Percentiles rank a stretch among this genome's conserved stretches.
These are phyloP conservation scores for Ellobius talpinus DNA, from an alignment of 2,113 vertebrate species.

Conservation along the genomic window DNA sequence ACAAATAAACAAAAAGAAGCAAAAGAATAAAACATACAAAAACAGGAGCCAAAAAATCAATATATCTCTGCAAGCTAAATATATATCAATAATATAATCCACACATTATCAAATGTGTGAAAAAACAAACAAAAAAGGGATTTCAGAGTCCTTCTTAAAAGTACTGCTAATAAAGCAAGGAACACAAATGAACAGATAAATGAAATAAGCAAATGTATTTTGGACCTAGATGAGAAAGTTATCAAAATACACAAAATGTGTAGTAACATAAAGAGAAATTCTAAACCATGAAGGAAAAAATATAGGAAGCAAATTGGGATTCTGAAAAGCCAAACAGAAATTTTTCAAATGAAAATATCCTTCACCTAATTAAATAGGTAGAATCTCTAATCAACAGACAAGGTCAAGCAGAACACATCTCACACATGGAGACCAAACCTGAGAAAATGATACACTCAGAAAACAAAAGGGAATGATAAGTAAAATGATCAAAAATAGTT, in stretches of 20 bases:
- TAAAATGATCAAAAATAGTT: not conserved
- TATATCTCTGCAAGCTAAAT: not conserved
- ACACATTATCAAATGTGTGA: not conserved
- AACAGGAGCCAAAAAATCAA: not conserved
- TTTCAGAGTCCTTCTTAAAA: not conserved
- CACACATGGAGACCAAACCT: not conserved
- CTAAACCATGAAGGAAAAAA: not conserved
- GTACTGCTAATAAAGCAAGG: not conserved
- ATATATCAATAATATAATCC: not conserved
- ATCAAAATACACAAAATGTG: not conserved
- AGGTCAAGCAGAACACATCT: not conserved
- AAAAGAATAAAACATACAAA: not conserved
- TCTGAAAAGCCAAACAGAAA: not conserved
- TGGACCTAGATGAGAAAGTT: not conserved
- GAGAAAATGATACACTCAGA: too few species aligned
- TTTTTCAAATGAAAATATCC: not conserved
- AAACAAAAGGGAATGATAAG: accelerated
- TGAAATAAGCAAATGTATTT: not conserved
- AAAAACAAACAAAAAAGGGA: not conserved
- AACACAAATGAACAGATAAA: not conserved
- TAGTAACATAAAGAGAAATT: not conserved
- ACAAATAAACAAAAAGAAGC: not conserved
- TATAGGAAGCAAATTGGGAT: not conserved
- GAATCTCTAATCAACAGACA: not conserved
- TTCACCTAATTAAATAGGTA: not conserved